Evolutionary conservation across 2,888 invertebrate species (phyloP), one percentile per base, ranked within the genome.

Genomic region (Pimpla rufipes): DNA sequence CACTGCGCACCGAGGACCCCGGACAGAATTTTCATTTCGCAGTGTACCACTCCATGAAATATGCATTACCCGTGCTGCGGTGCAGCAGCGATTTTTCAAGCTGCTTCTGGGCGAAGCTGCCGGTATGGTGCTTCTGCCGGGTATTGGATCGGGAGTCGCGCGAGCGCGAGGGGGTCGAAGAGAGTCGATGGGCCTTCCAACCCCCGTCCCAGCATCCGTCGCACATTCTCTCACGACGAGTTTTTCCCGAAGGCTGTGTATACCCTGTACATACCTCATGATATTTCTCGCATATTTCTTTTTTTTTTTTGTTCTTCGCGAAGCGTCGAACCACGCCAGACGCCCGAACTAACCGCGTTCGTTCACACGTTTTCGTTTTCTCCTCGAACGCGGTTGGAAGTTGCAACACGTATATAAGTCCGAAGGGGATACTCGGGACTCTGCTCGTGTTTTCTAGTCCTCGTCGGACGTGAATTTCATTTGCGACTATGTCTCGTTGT

Each of bases 51-150:
- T 85, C 84, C 86, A 90, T 89, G 89, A 90, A 90, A 89, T 88
- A 90, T 89, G 87, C 89, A 89, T 88, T 87, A 85, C 85, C 79
- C 77, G 78, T 50, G 74, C 80, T 45, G 78, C 50, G 73, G 68
- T 83, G 85, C 85, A 85, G 86, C 77, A 76, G 83, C 88, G 87
- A 89, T 89, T 90, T 88, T 89, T 88, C 88, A 86, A 86, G 79
- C 64, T 74, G 85, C 81, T 84, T 78, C 70, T 47, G 52, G 55
- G 55, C 66, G 45, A 42, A 50, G 76, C 42, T 29, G 76, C 29
- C 62, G 77, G 67, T 81, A 29, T 47, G 45, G 67, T 74, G 13
- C 4, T 64, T 35, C 57, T 47, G 55, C n/a, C 23, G 16, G 62
- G 23, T 67, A 75, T 64, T 62, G 75, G 62, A 75, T 67, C 50